These are phyloP conservation scores for Philopotamus ludificatus DNA, from an alignment of 1,140 invertebrate genomes.

Conservation along the genomic window DNA sequence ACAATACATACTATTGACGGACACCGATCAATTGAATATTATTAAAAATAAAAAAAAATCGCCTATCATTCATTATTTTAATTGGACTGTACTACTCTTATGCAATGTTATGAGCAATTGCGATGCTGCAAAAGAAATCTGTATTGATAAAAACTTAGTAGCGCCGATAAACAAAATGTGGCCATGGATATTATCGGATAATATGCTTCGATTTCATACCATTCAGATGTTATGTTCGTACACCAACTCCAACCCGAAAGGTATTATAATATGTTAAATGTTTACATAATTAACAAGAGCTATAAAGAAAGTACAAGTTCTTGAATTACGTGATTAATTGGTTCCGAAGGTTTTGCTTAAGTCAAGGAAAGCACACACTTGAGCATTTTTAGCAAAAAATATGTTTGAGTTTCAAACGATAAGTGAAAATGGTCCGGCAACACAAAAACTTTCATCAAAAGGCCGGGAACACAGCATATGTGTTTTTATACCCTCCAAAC, in stretches of 20 bases:
- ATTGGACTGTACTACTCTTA: constrained; percentile 30
- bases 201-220: constrained; percentile 21
- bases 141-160: constrained; percentile 26
- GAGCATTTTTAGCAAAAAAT: too few relatives aligned
- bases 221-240: constrained; percentile 37
- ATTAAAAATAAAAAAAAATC: constrained; percentile 22
- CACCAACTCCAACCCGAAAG: constrained; percentile 35
- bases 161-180: constrained; percentile 38
- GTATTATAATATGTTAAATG: constrained; percentile 20
- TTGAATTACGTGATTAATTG: too few relatives aligned
- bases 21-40: constrained; percentile 19
- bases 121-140: constrained; percentile 27
- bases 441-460: too few relatives aligned
- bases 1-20: constrained; percentile 25
- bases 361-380: too few relatives aligned
- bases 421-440: too few relatives aligned
- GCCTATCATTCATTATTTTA: constrained; percentile 24
- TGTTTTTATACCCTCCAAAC: too few relatives aligned
- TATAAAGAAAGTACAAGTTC: too few relatives aligned
- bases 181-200: constrained; percentile 32
- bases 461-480: too few relatives aligned
- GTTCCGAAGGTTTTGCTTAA: too few relatives aligned
- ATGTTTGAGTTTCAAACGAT: too few relatives aligned
- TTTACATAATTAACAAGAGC: neutral
- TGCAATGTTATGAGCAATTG: constrained; percentile 34